Conservation (phyloP, 2,797 vertebrate species). For the Etheostoma perlongum region DNA sequence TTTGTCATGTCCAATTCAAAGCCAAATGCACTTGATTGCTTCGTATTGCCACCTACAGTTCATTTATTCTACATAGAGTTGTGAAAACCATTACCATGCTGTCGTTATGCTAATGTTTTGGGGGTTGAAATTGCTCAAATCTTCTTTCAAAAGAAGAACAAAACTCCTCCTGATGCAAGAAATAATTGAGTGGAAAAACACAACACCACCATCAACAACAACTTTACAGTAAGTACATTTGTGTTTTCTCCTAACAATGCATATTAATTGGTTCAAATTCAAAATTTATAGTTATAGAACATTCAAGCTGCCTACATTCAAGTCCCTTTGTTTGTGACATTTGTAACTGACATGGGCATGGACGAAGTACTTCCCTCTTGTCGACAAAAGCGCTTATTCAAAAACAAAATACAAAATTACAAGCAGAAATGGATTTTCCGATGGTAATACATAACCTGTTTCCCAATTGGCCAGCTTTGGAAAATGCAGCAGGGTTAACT, state of each 20-base stretch:
- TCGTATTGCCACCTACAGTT: slow-evolving; percentile 51
- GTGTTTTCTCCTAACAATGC: slow-evolving; percentile 33
- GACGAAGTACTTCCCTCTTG: slow-evolving; percentile 61
- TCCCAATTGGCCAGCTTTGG: slow-evolving; percentile 60
- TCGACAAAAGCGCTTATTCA: slow-evolving; percentile 53
- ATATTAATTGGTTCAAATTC: slow-evolving; percentile 43
- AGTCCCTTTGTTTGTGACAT: slow-evolving; percentile 62
- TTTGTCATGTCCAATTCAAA: slow-evolving; percentile 66
- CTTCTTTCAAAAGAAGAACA: slow-evolving; percentile 28
- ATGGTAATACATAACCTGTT: slow-evolving; percentile 52
- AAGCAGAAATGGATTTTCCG: slow-evolving; percentile 59
- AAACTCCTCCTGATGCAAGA: slow-evolving; percentile 18
- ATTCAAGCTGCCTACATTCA: slow-evolving; percentile 34
- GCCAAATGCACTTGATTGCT: slow-evolving; percentile 60
- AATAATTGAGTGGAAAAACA: slow-evolving; percentile 53
- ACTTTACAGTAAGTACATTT: slow-evolving; percentile 44
- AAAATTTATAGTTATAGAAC: slow-evolving; percentile 50
- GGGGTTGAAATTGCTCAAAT: slow-evolving; percentile 54
- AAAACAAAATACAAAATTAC: slow-evolving; percentile 64
- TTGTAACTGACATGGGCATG: slow-evolving; percentile 60
- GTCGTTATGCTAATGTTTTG: slow-evolving; percentile 64
- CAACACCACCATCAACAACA: slow-evolving; percentile 40
- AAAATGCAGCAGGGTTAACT: slow-evolving; percentile 85
- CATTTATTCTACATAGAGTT: slow-evolving; percentile 51
- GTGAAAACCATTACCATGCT: slow-evolving; percentile 54